phyloP scores from a whole-genome alignment of 1,140 invertebrate genomes.

The Brachionus sp. region DNA sequence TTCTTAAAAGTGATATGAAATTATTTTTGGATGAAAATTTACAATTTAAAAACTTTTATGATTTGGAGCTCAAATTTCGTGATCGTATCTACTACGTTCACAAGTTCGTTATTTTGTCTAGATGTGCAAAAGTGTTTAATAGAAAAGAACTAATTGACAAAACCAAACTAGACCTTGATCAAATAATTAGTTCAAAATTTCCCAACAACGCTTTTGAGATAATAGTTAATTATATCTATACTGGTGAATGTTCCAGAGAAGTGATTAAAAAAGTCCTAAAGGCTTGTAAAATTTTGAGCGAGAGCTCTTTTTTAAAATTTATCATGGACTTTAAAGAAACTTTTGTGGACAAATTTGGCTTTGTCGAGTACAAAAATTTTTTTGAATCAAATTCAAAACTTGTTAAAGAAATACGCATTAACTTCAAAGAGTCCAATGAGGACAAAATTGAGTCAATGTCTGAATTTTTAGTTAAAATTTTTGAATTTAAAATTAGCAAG shows the following conservation, averaged over 20 bases:
- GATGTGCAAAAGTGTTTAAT: background rate
- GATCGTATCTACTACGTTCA: background rate
- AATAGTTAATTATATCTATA: background rate
- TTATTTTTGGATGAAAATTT: conserved; percentile 9
- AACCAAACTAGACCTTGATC: background rate
- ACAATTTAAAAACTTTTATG: background rate
- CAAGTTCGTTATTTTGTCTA: background rate
- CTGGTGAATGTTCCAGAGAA: background rate
- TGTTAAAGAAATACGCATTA: background rate
- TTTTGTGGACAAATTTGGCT: conserved; percentile 32
- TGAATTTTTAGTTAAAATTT: conserved; percentile 8
- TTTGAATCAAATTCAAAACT: background rate
- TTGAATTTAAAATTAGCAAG: background rate
- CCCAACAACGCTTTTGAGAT: conserved; percentile 13
- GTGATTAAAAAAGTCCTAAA: conserved; percentile 4
- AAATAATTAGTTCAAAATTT: background rate
- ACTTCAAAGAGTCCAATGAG: background rate
- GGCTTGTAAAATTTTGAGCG: background rate
- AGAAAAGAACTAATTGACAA: background rate
- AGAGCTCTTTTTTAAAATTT: background rate
- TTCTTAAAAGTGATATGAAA: background rate
- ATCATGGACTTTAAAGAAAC: conserved; percentile 24
- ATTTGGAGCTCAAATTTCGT: background rate
- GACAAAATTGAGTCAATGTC: conserved; percentile 17
- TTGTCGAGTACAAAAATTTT: background rate